Base-by-base conservation (phyloP, 2,888 invertebrate species). In the Sabatieria punctata region DNA sequence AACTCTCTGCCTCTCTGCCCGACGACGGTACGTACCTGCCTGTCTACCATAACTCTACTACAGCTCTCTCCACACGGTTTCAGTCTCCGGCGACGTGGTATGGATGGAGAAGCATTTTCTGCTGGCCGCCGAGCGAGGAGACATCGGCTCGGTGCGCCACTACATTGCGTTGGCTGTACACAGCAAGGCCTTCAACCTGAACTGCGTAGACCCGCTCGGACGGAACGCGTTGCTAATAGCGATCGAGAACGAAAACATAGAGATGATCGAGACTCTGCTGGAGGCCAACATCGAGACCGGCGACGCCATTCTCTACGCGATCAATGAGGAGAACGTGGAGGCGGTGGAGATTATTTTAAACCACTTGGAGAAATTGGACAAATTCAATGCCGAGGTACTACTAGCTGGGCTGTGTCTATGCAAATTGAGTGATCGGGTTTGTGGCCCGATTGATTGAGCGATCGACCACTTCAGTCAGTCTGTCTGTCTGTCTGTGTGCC, bases 321-420 rank as follows among this genome's bases (percentile, higher is more conserved):
- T 93, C 57, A 84, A 86, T 25, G 95, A 85, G 27, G 89, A 91
- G 68, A 91, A 91, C 61, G 88, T 93, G 21, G 91, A 95, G 68
- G 95, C 93, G 1, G 93, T 95, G 24, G 93, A 95, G 70, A 82
- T 91, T 51, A 75, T 95, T 52, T 75, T 95, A 45, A 85, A 88
- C 62, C 86, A 91, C 69, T 85, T 88, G 67, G 85, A 86, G 69
- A 78, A 58, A 41, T 51, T 53, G 39, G 58, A 58, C 45, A 59
- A 57, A 38, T 60, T 58, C 44, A 55, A 54, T 44, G 44, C 58
- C 13, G 59, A 59, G 51, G 60, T 59, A 19, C 18, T 49, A 2
- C 8, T n/a, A n/a, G n/a, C n/a, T n/a, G n/a, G n/a, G n/a, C n/a
- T n/a, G n/a, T n/a, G n/a, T n/a, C n/a, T n/a, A n/a, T n/a, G n/a